Evolutionary conservation across 2,797 vertebrate genomes (phyloP), one percentile per base, ranked within the genome.

Genomic region (Enteromius trimaculatus): DNA sequence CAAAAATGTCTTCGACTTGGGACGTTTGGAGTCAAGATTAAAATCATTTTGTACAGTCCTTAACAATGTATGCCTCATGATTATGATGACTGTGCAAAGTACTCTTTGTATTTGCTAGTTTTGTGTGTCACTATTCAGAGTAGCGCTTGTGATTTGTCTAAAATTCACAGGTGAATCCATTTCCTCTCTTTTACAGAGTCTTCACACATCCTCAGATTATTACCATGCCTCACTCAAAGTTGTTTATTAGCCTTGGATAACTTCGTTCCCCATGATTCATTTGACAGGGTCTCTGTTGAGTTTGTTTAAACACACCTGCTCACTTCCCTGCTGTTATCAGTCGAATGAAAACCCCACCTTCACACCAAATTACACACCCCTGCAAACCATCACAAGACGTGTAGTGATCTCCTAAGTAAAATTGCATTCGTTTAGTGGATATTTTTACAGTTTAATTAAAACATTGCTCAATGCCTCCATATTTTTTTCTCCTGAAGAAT

Each of bases 281-380:
- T 81, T 39, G 19, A 42, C 74, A 81, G 60, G 55, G 14, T 13
- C 21, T 70, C 14, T 80, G 34, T 82, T 44, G 71, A 55, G 81
- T 87, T 79, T 83, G 58, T 87, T 84, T 86, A 74, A 78, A 87
- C 85, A 86, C 92, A 93, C 91, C 92, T 94, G 93, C 88, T 90
- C 84, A 34, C 79, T 87, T 89, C 71, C 83, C 89, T 62, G 81
- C 64, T 88, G 87, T 89, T 93, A 93, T 93, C 92, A 91, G 55
- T 60, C 53, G 10, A 66, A 88, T 89, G 90, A 89, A 91, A 88
- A 82, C 68, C 71, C 82, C 87, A 86, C 86, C 81, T 80, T 85
- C 79, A 78, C 39, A 76, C 77, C 65, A 53, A 71, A 87, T 90
- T 92, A 19, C 17, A 39, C 16, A 39, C 31, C 5, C 3, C n/a